These are phyloP conservation scores for Hymenopus coronatus DNA, from an alignment of 2,888 invertebrate species.

Conservation along the genomic window DNA sequence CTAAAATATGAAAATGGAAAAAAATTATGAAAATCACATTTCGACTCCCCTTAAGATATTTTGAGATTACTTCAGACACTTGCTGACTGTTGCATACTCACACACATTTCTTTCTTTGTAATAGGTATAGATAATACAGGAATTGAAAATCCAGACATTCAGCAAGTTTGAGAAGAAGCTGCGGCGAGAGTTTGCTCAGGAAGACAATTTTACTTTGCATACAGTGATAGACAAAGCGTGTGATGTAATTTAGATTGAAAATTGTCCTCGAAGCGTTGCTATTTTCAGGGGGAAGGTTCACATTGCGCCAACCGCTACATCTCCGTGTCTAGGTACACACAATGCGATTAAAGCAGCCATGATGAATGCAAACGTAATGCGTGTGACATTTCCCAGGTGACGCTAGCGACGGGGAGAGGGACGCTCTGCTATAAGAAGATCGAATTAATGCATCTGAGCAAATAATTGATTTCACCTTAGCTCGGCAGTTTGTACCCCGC, in stretches of 20 bases:
- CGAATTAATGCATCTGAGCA: neutral
- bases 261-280: neutral
- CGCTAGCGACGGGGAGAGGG: neutral
- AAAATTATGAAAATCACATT: no score
- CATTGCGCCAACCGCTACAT: neutral
- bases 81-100: no score
- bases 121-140: no score
- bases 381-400: neutral
- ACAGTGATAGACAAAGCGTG: no score
- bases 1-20: no score
- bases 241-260: neutral
- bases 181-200: no score
- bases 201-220: no score
- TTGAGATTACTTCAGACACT: no score
- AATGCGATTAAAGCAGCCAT: slow-evolving; percentile 12
- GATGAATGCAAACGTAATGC: slow-evolving; percentile 6
- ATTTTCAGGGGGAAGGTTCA: neutral
- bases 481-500: neutral
- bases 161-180: no score
- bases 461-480: slow-evolving; percentile 13
- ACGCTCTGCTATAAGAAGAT: slow-evolving; percentile 2
- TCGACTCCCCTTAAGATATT: no score
- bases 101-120: no score
- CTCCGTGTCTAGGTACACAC: neutral
- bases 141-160: no score